Conservation (phyloP, 2,797 vertebrate species). For the Pangasius larnaudii region DNA sequence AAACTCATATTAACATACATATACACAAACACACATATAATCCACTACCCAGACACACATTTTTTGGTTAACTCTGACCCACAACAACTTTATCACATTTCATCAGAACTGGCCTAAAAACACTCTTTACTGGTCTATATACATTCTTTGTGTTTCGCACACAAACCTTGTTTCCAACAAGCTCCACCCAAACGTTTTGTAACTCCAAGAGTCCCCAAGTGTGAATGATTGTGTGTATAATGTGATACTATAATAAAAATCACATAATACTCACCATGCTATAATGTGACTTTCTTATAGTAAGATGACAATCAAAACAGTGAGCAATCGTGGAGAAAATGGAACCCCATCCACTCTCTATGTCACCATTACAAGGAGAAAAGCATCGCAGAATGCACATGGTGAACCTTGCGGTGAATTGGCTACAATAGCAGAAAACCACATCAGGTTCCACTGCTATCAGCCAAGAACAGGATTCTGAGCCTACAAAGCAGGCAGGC, state of each 20-base stretch:
- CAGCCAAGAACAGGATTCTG: neutral
- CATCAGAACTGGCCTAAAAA: neutral
- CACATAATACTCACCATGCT: constrained; percentile 10
- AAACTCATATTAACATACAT: constrained; percentile 60
- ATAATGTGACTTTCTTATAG: neutral
- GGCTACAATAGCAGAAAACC: neutral
- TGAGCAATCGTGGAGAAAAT: neutral
- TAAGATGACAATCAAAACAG: neutral
- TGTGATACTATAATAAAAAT: neutral
- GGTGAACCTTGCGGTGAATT: neutral
- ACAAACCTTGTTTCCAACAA: neutral
- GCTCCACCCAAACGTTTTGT: neutral
- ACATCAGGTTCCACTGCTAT: neutral
- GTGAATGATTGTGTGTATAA: neutral
- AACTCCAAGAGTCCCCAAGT: neutral
- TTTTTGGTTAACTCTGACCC: neutral
- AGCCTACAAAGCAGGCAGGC: neutral
- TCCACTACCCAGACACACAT: neutral
- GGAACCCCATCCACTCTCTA: neutral
- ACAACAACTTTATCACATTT: neutral
- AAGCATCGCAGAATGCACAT: neutral
- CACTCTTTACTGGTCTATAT: neutral
- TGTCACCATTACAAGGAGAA: neutral
- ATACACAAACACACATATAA: constrained; percentile 25
- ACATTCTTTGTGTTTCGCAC: neutral